Percentiles rank a stretch among this genome's conserved stretches.
Evolutionary conservation across 2,797 vertebrate species (phyloP).

Genomic region (Pempheris klunzingeri): DNA sequence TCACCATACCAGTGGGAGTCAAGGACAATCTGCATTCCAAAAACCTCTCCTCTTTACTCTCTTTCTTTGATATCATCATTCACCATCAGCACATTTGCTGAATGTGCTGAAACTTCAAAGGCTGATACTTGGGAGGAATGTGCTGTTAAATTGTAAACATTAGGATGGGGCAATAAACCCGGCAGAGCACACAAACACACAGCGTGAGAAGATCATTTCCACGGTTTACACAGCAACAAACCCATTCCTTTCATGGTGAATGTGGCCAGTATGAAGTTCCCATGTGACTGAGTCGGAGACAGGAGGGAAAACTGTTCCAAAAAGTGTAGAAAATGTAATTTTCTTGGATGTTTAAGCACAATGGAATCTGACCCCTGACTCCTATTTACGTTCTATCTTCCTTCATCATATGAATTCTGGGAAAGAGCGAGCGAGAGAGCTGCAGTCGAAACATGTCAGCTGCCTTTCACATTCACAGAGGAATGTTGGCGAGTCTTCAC

Average conservation of each 20-base stretch:
- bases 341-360: constrained; percentile 49
- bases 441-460: constrained; percentile 79
- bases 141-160: constrained; percentile 59
- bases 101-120: constrained; percentile 54
- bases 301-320: constrained; percentile 5
- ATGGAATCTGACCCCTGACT: constrained; percentile 75
- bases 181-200: constrained; percentile 47
- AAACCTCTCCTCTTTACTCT: constrained; percentile 3
- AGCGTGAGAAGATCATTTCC: constrained; percentile 50
- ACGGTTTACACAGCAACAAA: constrained; percentile 59
- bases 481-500: constrained; percentile 83
- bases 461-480: constrained; percentile 75
- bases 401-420: constrained; percentile 71
- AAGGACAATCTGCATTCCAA: constrained; percentile 4
- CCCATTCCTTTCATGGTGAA: constrained; percentile 43
- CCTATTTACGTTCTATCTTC: constrained; percentile 57
- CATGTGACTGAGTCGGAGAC: constrained; percentile 46
- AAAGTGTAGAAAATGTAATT: constrained; percentile 56
- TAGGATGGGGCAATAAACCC: constrained; percentile 42
- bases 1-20: neutral
- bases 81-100: constrained; percentile 37
- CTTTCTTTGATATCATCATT: constrained; percentile 27
- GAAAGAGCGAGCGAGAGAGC: constrained; percentile 55
- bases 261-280: constrained; percentile 35
- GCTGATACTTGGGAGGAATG: constrained; percentile 55